Evolutionary conservation across 2,888 invertebrate species (phyloP), one percentile per base, ranked within the genome.

Genomic region (Drosophila birchii): DNA sequence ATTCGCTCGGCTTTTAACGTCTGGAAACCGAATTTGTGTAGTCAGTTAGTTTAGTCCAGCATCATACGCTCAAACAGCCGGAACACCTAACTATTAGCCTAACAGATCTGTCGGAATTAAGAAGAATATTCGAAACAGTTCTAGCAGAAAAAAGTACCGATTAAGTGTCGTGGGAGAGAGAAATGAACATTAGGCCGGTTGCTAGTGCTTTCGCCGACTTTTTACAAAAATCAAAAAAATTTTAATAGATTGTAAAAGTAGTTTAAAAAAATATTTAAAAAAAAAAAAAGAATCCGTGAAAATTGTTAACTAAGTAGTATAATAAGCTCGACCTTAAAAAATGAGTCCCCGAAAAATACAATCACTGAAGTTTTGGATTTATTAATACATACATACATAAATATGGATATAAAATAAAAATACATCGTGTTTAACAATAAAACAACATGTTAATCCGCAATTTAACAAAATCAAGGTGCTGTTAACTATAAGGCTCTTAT

Each of bases 1-100:
- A 23, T 36, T 16, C 0, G 9, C 16, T 36, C 34, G 34, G 16
- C 16, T 23, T 16, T 3, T 23, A 5, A 23, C 34, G 6, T 53
- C 16, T 16, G 34, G 11, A 36, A 53, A 16, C 16, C 32, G 16
- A 36, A 53, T 16, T 6, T 36, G 51, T 36, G 36, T 23, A 36
- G 51, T 36, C 16, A 53, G 51, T 53, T 9, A n/a, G n/a, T n/a
- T n/a, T n/a, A n/a, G n/a, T n/a, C n/a, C 34, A 53, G 51, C 51
- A 53, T 53, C 51, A 36, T 36, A 53, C 34, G 11, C 51, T 23
- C 11, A 36, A 23, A 11, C 23, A 36, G 34, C 34, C 34, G 34
- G 34, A 53, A 53, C 34, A 36, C 16, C 20, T 34, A 51, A 20
- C 51, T 16, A 9, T 16, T 16, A 9, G 16, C 34, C 20, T 20